These are phyloP conservation scores for Amblyopsis rosae DNA, from an alignment of 2,113 vertebrate genomes.

Conservation along the genomic window DNA sequence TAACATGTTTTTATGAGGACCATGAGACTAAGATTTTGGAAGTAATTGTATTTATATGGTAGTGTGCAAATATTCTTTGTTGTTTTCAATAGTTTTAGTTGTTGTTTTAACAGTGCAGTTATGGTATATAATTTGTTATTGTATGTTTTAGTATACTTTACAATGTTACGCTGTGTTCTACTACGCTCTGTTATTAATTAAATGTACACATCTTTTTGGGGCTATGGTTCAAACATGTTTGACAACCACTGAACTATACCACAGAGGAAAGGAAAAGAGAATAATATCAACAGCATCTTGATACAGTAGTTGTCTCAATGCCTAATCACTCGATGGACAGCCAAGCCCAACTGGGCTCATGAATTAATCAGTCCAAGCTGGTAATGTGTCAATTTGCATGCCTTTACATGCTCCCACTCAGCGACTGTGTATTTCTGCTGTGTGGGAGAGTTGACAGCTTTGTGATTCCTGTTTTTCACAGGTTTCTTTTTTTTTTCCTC, in stretches of 20 bases:
- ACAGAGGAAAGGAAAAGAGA: background rate
- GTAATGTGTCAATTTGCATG: conserved; percentile 32
- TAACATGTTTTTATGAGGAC: no score
- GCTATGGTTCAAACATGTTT: no score
- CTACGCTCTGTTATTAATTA: no score
- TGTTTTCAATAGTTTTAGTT: no score
- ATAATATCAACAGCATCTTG: background rate
- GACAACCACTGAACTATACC: background rate
- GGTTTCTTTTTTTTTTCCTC: background rate
- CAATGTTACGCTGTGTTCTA: no score
- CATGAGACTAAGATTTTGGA: no score
- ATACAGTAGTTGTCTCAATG: background rate
- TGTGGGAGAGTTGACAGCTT: conserved; percentile 16
- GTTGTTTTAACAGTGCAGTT: no score
- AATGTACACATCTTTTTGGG: no score
- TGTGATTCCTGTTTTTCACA: conserved; percentile 2
- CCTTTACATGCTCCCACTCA: conserved; percentile 1
- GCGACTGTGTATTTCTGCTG: conserved; percentile 7
- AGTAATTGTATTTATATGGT: no score
- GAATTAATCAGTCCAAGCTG: conserved; percentile 29
- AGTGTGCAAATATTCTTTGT: no score
- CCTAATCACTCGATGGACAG: conserved; percentile 26
- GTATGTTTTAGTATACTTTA: no score
- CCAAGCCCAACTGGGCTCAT: conserved; percentile 11
- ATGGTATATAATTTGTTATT: no score